Evolutionary conservation across 1,140 invertebrate species (phyloP), one percentile per base, ranked within the genome.

Genomic region (Drosophila kohkoa): DNA sequence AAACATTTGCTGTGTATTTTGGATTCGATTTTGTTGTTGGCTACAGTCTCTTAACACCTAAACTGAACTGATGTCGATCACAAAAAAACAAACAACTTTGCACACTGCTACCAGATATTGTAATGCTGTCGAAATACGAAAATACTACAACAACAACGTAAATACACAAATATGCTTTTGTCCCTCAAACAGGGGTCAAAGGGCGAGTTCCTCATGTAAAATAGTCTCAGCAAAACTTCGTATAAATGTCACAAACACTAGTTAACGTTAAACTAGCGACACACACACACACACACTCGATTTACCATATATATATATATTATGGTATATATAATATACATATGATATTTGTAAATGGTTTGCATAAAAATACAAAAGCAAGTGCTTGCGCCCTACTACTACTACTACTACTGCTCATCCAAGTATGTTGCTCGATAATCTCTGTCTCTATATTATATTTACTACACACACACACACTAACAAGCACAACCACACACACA

Each of bases 341-440:
- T 30, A 55, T 57, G 38, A 62, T 69, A 74, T 55, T 16, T 74
- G 65, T 74, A 74, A 68, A 74, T 62, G 66, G 43, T 54, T 74
- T 69, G 65, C 71, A 68, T 74, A 74, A 69, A 38, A 68, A 68
- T 25, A 74, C 55, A 49, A 10, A 69, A 69, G 65, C 65, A 74
- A 74, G 41, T 69, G 71, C 71, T 74, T 74, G 71, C 41, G 57
- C 57, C 65, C 71, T 69, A 68, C 25, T 69, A 69, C 20, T 62
- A 49, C 41, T 20, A 20, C 20, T 25, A 25, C 20, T 69, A 69
- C 30, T 62, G 57, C 41, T 74, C 57, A 74, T 74, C 58, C 57
- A 57, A 74, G 71, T 69, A 69, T 74, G 49, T 55, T 74, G 71
- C 71, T 74, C 71, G 71, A 62, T 41, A 62, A 46, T 57, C 49